Evolutionary conservation across 2,888 invertebrate species (phyloP), one percentile per base, ranked within the genome.

Genomic region (Cryptocephalus primarius): DNA sequence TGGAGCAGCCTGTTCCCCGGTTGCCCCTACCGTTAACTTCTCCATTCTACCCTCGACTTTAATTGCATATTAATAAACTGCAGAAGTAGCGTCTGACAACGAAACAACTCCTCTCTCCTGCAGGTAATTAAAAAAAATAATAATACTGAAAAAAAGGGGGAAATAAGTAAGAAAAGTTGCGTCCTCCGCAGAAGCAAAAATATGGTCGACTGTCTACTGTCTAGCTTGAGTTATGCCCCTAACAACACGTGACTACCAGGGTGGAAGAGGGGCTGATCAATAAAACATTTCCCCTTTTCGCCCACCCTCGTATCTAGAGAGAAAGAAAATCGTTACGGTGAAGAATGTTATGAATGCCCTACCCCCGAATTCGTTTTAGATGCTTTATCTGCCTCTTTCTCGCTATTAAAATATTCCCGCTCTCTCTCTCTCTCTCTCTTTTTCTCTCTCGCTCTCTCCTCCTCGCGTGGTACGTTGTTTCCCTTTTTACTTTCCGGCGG

Each of bases 211-310:
- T 61, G 66, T 64, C 66, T 63, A 61, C 64, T 64, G 67, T 65
- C 66, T 63, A 59, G 63, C 59, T 65, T 69, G 69, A 69, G 64
- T 69, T 68, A 69, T 70, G 63, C 60, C 62, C 59, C 62, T 59
- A 58, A 64, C 62, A 64, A 68, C 70, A 70, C 71, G 69, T 69
- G 70, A 69, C 60, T 56, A 43, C 65, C 49, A 48, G 49, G 53
- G 43, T 46, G 52, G 42, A 51, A 53, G 53, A 66, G 68, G 68
- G 70, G 70, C 68, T 75, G 75, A 75, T 75, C 75, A 75, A 75
- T 75, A 75, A 74, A 72, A 72, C 72, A 70, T 69, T 68, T 65
- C 67, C 67, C 69, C 65, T 63, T 63, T 60, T 60, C 63, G 57
- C 63, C 65, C 61, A 56, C 64, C 64, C 62, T 57, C 60, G 48